Evolutionary conservation across 1,140 invertebrate genomes (phyloP).

Genomic region (Euura lappo): DNA sequence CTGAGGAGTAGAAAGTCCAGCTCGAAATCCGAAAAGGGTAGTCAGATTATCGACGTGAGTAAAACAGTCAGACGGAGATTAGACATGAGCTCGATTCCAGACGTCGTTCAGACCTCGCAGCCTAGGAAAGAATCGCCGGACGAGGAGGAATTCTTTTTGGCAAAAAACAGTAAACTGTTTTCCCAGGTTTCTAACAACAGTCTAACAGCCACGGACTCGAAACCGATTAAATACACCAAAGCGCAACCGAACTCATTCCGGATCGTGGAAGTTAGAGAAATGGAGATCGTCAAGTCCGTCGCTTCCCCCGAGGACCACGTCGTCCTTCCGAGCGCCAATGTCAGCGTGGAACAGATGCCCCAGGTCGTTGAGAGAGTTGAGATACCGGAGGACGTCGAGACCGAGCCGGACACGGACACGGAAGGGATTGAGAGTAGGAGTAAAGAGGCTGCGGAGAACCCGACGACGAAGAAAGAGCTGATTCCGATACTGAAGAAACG

Average conservation of each 20-base stretch:
- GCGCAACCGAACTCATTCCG: conserved; percentile 51
- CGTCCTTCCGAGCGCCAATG: conserved; percentile 49
- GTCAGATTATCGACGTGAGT: conserved; percentile 43
- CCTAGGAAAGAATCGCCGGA: conserved; percentile 30
- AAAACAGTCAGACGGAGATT: conserved; percentile 47
- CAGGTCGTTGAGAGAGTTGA: conserved; percentile 62
- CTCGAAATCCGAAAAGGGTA: conserved; percentile 36
- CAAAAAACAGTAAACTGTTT: conserved; percentile 73
- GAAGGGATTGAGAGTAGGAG: conserved; percentile 52
- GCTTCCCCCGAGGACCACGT: conserved; percentile 57
- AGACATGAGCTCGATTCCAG: conserved; percentile 48
- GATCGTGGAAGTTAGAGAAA: conserved; percentile 65
- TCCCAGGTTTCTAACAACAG: conserved; percentile 71
- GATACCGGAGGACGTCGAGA: conserved; percentile 63
- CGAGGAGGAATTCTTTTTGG: conserved; percentile 62
- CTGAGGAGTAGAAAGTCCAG: conserved; percentile 45
- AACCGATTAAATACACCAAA: conserved; percentile 27
- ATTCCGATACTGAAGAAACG: conserved; percentile 43
- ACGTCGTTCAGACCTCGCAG: conserved; percentile 51
- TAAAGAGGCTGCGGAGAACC: conserved; percentile 14
- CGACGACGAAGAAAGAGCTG: conserved; percentile 35
- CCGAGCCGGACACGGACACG: conserved; percentile 62
- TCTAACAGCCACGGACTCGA: conserved; percentile 36
- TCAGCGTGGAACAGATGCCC: conserved; percentile 51
- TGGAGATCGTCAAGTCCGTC: conserved; percentile 62